Evolutionary conservation across 1,140 invertebrate genomes (phyloP).

Genomic region (Melitaea cinxia): DNA sequence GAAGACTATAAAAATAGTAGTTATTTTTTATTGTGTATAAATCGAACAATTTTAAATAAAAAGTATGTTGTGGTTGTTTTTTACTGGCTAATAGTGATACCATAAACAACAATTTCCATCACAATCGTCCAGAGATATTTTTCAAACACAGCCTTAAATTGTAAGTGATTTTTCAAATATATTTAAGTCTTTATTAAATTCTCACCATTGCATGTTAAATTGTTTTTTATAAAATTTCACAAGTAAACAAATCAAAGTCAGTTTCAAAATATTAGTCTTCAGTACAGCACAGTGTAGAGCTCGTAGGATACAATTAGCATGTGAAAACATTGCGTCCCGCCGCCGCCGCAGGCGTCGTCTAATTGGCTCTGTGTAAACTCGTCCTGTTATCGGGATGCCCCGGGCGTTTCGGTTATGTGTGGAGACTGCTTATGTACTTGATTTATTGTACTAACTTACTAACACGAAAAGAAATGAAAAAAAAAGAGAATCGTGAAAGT

Average conservation of each 20-base stretch:
- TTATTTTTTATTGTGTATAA: no score
- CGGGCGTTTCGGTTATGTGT: conserved; percentile 44
- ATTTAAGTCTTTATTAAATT: not conserved
- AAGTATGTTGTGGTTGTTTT: no score
- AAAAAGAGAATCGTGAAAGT: no score
- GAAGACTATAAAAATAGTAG: no score
- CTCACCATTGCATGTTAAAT: not conserved
- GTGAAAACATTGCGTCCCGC: conserved; percentile 59
- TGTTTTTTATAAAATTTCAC: not conserved
- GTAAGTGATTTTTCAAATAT: no score
- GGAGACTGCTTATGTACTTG: conserved; percentile 39
- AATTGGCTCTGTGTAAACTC: conserved; percentile 77
- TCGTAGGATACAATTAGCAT: conserved; percentile 68
- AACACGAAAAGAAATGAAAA: no score
- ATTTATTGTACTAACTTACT: not conserved
- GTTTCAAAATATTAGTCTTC: not conserved
- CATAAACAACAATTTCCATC: no score
- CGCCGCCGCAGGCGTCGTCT: conserved; percentile 60
- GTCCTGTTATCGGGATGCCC: conserved; percentile 68
- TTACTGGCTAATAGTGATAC: no score
- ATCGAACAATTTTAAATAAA: no score
- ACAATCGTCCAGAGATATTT: no score
- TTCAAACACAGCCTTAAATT: no score
- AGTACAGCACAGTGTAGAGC: not conserved
- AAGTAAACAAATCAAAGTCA: not conserved